Conservation (phyloP, 2,797 vertebrate species). For the Labeo calbasu region DNA sequence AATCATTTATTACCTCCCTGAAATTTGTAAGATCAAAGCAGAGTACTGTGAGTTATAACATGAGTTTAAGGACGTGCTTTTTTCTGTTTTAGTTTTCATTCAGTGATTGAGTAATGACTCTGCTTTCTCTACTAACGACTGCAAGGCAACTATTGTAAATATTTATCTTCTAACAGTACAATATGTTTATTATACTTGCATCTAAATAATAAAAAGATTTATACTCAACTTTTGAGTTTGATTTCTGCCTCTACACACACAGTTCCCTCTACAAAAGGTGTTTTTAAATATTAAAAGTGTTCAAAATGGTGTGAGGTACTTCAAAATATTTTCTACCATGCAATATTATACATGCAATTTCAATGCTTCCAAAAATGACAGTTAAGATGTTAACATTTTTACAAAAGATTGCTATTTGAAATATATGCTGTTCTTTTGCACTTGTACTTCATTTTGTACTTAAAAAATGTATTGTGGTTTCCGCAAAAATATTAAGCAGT, state of each 20-base stretch:
- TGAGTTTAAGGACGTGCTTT: conserved; percentile 26
- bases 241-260: conserved; percentile 22
- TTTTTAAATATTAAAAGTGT: neutral
- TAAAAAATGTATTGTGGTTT: neutral
- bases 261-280: neutral
- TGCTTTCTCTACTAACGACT: conserved; percentile 74
- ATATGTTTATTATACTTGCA: conserved; percentile 83
- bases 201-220: conserved; percentile 77
- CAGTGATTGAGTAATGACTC: conserved; percentile 66
- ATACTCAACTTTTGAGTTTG: conserved; percentile 69
- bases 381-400: neutral
- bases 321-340: neutral
- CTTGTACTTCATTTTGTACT: too few relatives aligned
- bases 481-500: neutral
- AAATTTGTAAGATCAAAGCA: conserved; percentile 56
- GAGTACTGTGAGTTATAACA: neutral
- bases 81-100: conserved; percentile 59
- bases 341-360: neutral
- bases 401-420: neutral
- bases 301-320: too few relatives aligned
- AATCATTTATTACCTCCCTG: conserved; percentile 71
- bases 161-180: conserved; percentile 75
- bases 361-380: neutral
- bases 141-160: conserved; percentile 81
- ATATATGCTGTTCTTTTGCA: neutral